These are phyloP conservation scores for Pangasius djambal DNA, from an alignment of 2,797 vertebrate genomes.

Conservation along the genomic window DNA sequence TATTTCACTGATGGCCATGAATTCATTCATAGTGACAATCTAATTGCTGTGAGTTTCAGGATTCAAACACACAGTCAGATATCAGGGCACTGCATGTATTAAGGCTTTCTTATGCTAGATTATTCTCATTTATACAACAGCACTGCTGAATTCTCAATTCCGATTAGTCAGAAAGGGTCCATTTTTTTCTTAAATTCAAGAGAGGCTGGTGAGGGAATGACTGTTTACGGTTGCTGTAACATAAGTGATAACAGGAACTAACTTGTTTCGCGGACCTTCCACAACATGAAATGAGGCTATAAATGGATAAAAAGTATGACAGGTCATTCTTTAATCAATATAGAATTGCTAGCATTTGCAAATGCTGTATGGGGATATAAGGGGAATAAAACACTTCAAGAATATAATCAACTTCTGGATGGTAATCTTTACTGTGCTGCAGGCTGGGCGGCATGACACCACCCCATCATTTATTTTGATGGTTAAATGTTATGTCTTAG, in stretches of 20 bases:
- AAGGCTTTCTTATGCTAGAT: neutral
- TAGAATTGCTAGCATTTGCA: too few relatives aligned
- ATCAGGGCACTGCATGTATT: neutral
- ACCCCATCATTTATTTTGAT: neutral
- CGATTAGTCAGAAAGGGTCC: neutral
- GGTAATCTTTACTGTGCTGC: neutral
- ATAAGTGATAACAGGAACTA: neutral
- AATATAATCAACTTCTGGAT: neutral
- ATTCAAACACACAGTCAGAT: conserved; percentile 1
- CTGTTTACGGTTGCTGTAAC: neutral
- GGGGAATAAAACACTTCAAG: neutral
- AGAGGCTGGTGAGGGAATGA: neutral
- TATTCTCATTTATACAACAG: neutral
- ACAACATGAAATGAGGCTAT: neutral
- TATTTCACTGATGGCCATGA: conserved; percentile 9
- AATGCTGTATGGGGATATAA: neutral
- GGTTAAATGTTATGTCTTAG: neutral
- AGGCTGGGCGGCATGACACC: neutral
- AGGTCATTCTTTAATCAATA: too few relatives aligned
- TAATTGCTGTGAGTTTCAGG: neutral
- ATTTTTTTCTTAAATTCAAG: neutral
- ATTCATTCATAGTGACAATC: neutral
- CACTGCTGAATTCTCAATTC: neutral
- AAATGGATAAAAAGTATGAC: neutral
- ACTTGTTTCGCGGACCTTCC: neutral